phyloP scores from a whole-genome alignment of 2,797 vertebrate species.

The Holocentrus rufus region DNA sequence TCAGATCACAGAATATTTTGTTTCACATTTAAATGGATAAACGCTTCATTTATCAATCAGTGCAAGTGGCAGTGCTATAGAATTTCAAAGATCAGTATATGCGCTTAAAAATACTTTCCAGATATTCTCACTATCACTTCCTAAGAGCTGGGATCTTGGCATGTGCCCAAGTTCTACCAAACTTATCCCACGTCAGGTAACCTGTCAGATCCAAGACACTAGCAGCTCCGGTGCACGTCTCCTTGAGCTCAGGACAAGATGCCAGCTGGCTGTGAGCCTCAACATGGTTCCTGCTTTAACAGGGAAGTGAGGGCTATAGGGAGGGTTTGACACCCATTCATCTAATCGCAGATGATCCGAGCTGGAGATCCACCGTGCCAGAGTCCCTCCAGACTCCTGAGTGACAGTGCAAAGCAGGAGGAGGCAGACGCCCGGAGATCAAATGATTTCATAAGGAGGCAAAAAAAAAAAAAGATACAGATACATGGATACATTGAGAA shows the following conservation, averaged over 20 bases:
- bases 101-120: too few species aligned
- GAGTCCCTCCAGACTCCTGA: too few species aligned
- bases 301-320: not conserved
- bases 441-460: too few species aligned
- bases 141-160: too few species aligned
- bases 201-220: not conserved
- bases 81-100: not conserved
- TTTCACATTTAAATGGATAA: not conserved
- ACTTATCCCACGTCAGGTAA: not conserved
- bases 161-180: not conserved
- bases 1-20: not conserved
- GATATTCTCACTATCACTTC: too few species aligned
- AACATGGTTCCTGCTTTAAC: not conserved
- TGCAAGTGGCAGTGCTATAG: not conserved
- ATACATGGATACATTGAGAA: too few species aligned
- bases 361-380: too few species aligned
- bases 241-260: not conserved
- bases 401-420: too few species aligned
- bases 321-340: too few species aligned
- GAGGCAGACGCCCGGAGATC: too few species aligned
- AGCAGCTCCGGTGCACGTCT: not conserved
- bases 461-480: too few species aligned
- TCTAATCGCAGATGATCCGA: too few species aligned
- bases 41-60: not conserved
- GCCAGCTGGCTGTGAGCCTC: slow-evolving; percentile 6